Evolutionary conservation across 2,113 vertebrate species (phyloP).

Genomic region (Anolis sagrei): DNA sequence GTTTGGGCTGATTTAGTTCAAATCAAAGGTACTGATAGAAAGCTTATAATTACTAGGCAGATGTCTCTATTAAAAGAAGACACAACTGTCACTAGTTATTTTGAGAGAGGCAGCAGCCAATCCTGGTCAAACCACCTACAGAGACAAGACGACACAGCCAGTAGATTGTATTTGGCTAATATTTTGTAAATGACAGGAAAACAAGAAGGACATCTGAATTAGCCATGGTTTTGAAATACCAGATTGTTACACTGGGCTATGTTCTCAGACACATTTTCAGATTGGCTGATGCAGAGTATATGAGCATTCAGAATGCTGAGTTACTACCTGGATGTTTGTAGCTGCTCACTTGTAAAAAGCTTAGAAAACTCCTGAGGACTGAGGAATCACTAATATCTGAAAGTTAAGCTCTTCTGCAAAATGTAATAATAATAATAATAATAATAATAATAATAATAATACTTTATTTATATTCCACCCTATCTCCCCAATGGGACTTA

Average conservation of each 20-base stretch:
- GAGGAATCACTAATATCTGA: neutral
- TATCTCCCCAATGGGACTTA: no score
- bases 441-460: no score
- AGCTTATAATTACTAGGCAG: neutral
- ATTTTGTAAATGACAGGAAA: neutral
- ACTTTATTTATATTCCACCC: no score
- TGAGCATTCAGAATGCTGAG: neutral
- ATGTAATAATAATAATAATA: no score
- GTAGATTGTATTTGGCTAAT: neutral
- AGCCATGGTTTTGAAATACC: neutral
- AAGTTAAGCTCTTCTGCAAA: neutral
- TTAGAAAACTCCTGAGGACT: neutral
- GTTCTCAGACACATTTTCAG: neutral
- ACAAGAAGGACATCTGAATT: neutral
- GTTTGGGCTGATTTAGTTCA: neutral
- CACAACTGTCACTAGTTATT: neutral
- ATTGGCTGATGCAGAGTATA: neutral
- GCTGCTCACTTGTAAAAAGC: neutral
- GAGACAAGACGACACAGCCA: neutral
- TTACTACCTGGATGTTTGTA: neutral
- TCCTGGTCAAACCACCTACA: neutral
- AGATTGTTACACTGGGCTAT: neutral
- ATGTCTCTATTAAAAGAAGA: neutral
- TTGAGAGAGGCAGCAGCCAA: neutral
- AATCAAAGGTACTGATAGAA: neutral